These are phyloP conservation scores for Pristionchus pacificus DNA, from an alignment of 1,140 invertebrate species.

Conservation along the genomic window DNA sequence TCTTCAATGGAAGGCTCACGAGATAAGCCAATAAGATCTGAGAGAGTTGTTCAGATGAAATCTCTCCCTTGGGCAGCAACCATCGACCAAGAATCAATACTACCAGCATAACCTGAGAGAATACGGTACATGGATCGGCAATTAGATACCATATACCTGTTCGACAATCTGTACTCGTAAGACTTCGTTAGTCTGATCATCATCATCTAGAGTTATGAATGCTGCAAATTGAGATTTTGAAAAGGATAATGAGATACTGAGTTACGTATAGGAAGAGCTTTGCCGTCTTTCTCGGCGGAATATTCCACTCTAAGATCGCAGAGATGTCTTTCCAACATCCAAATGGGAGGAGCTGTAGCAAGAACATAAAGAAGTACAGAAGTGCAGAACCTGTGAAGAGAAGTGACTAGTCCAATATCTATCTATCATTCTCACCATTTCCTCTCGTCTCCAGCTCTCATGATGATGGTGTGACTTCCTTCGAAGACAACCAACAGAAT, in stretches of 20 bases:
- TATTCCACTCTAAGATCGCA: constrained; percentile 49
- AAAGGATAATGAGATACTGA: constrained; percentile 1
- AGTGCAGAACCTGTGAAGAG: constrained; percentile 46
- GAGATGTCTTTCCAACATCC: constrained; percentile 48
- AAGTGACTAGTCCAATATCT: background rate
- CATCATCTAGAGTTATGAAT: background rate
- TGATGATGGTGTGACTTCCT: constrained; percentile 49
- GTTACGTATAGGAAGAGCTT: constrained; percentile 6
- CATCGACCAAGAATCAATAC: constrained; percentile 60
- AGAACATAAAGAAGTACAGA: constrained; percentile 51
- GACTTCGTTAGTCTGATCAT: constrained; percentile 23
- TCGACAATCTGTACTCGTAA: constrained; percentile 73
- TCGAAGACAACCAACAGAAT: constrained; percentile 53
- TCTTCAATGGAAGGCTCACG: no score
- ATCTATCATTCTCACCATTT: constrained; percentile 38
- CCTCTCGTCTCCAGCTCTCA: constrained; percentile 54
- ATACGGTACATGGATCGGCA: no score
- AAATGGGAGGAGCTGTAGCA: constrained; percentile 54
- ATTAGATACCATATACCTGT: no score
- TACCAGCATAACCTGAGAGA: constrained; percentile 58
- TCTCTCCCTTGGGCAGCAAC: constrained; percentile 68
- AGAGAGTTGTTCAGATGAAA: constrained; percentile 82
- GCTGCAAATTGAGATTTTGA: no score
- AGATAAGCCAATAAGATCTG: constrained; percentile 77
- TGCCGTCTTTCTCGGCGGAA: constrained; percentile 7